Conservation (phyloP, 2,797 vertebrate species). For the Sarcophilus harrisii region DNA sequence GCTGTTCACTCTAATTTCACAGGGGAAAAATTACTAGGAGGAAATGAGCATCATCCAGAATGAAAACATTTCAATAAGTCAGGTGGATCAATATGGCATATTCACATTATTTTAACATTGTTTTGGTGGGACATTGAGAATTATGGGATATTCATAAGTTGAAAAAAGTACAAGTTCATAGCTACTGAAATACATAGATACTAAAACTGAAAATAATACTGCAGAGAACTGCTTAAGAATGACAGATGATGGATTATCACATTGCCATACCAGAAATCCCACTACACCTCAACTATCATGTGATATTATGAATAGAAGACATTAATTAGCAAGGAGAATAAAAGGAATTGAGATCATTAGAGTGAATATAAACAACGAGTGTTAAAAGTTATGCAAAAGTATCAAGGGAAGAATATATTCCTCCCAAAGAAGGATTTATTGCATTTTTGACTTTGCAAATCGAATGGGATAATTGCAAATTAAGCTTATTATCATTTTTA, state of each 20-base stretch:
- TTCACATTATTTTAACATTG: slow-evolving; percentile 27
- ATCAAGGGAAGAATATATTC: slow-evolving; percentile 25
- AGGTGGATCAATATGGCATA: neutral
- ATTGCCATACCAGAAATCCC: neutral
- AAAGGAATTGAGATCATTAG: slow-evolving; percentile 14
- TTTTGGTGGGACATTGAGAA: neutral
- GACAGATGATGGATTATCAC: neutral
- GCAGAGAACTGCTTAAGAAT: neutral
- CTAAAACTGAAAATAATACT: neutral
- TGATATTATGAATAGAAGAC: slow-evolving; percentile 11
- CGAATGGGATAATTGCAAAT: slow-evolving; percentile 56
- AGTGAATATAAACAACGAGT: slow-evolving; percentile 43
- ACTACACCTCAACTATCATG: neutral
- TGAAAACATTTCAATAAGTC: neutral
- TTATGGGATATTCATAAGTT: neutral
- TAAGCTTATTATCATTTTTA: slow-evolving; percentile 68
- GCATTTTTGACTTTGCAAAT: slow-evolving; percentile 47
- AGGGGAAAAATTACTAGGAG: neutral
- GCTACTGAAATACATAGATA: neutral
- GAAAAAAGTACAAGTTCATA: neutral
- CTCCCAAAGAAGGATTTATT: slow-evolving; percentile 41
- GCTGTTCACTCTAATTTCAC: neutral
- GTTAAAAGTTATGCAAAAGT: slow-evolving; percentile 54
- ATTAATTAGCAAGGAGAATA: slow-evolving; percentile 20
- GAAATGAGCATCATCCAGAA: neutral